Base-by-base conservation (phyloP, 2,888 invertebrate species). In the Saturnia pavonia region DNA sequence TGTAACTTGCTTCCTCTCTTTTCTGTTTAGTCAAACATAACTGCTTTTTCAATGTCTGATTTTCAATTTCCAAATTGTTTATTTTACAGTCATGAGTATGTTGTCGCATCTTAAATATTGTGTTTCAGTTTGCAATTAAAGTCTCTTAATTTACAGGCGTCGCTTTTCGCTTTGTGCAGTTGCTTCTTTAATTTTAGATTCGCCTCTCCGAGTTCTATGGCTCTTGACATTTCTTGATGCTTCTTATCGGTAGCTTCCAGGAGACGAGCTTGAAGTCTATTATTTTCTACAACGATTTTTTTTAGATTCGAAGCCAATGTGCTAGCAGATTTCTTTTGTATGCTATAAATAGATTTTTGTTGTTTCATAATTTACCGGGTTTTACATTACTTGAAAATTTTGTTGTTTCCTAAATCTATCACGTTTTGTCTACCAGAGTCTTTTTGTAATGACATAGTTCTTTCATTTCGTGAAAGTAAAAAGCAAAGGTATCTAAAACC, bases 141-240 rank as follows among this genome's bases (percentile, higher is more conserved):
- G 8, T 82, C 74, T 69, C 76, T 77, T 51, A 89, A 71, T 60
- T 73, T 72, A 63, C 78, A 80, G 42, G 83, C 84, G 72, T 88
- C 79, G 42, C 68, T 40, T 72, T 86, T 85, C 0, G 84, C 82
- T 57, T 81, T 76, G 48, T 85, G 84, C 68, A 91, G 73, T 74
- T 82, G 76, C 12, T 76, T 74, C 67, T 75, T 80, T 16, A 93
- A 74, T 67, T 74, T 68, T 3, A 69, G 67, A 71, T 92, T 90
- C 69, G 86, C 88, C 69, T 88, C 84, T 71, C 87, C 88, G 1
- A 92, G 77, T 67, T 86, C 82, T n/a, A 93, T 91, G 0, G 92
- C 92, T 78, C 92, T 86, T 25, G 84, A 80, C 92, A 92, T 92
- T 71, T 91, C 90, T 74, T 90, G 91, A 43, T 93, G 92, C 69